Evolutionary conservation across 1,140 invertebrate genomes (phyloP).

Genomic region (Phenacoccus solenopsis): DNA sequence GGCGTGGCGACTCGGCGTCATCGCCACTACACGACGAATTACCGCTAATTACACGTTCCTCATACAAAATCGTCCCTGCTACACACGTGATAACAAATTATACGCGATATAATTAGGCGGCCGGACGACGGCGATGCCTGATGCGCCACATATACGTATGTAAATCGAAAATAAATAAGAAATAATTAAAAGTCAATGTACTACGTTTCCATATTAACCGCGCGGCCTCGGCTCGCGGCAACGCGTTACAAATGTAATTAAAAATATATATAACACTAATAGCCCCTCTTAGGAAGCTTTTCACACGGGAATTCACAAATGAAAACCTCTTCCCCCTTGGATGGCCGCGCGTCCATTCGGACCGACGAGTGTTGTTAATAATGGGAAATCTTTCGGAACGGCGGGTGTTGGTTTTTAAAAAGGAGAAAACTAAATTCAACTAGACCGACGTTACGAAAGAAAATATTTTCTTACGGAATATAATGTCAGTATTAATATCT

Average conservation of each 20-base stretch:
- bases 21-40: too few species aligned
- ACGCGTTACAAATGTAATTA: background rate
- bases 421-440: background rate
- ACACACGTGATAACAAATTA: background rate
- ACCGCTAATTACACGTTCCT: background rate
- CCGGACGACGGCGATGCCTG: background rate
- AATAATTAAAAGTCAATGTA: background rate
- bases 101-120: background rate
- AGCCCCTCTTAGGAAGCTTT: background rate
- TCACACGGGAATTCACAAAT: background rate
- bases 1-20: too few species aligned
- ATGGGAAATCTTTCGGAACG: background rate
- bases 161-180: background rate
- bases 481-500: conserved; percentile 16
- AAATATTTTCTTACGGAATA: background rate
- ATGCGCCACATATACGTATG: background rate
- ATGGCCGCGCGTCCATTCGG: too few species aligned
- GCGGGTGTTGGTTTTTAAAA: background rate
- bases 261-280: background rate
- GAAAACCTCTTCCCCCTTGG: background rate
- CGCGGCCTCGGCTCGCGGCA: too few species aligned
- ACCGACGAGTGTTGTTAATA: background rate
- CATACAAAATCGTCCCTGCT: background rate
- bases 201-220: background rate
- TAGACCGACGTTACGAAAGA: background rate